A percentile compares a stretch with the other conserved stretches of the same genome.
These are phyloP conservation scores for Anniella stebbinsi DNA, from an alignment of 2,797 vertebrate species.

Conservation along the genomic window DNA sequence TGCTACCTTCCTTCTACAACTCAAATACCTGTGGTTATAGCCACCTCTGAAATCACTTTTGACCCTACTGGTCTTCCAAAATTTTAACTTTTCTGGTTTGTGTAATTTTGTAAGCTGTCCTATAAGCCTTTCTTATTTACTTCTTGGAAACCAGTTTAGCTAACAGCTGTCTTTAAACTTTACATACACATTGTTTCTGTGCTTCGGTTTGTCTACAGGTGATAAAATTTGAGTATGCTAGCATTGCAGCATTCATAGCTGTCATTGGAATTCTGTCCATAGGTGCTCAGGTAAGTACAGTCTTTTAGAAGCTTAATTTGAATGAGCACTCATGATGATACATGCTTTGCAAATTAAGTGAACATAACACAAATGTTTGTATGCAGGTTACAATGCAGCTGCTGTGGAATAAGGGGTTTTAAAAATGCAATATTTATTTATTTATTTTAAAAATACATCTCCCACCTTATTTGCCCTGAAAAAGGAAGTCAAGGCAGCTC, in stretches of 20 bases:
- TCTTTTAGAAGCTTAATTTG: neutral
- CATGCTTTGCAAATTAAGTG: neutral
- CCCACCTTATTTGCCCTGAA: too few relatives aligned
- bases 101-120: neutral
- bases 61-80: neutral
- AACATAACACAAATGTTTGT: neutral
- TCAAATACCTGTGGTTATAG: neutral
- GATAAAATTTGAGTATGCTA: constrained; percentile 91
- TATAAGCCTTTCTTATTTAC: neutral
- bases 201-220: constrained; percentile 78
- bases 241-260: constrained; percentile 93
- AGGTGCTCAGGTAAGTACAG: constrained; percentile 89
- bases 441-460: neutral
- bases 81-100: neutral
- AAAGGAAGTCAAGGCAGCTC: neutral
- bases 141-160: neutral
- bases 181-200: neutral
- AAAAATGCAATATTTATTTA: neutral
- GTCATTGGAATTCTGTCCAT: constrained; percentile 95
- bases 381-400: neutral
- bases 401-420: neutral
- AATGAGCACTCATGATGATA: neutral
- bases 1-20: neutral
- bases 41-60: neutral
- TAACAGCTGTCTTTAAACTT: neutral